Evolutionary conservation across 2,113 vertebrate species (phyloP).

Genomic region (Ailurus styani): DNA sequence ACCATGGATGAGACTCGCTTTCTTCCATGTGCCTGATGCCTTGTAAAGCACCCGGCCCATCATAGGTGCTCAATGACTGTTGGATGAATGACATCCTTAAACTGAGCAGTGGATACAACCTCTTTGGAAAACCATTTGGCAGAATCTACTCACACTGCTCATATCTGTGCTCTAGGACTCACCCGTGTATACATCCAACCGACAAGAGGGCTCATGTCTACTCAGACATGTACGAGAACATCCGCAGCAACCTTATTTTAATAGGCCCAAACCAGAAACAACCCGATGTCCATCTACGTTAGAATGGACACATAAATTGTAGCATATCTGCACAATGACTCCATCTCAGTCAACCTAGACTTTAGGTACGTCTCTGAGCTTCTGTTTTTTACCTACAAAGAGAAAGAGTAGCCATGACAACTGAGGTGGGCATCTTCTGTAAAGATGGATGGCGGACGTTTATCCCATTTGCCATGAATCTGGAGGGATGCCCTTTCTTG

Average conservation of each 20-base stretch:
- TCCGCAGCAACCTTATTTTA: neutral
- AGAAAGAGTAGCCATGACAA: neutral
- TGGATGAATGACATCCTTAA: neutral
- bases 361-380: neutral
- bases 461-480: neutral
- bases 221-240: neutral
- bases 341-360: neutral
- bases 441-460: neutral
- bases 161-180: neutral
- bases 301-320: neutral
- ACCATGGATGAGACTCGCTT: fast-evolving
- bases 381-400: neutral
- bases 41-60: neutral
- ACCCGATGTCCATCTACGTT: neutral
- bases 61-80: neutral
- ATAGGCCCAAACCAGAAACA: neutral
- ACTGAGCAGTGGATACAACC: neutral
- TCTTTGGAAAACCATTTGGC: neutral
- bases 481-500: neutral
- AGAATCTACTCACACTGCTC: neutral
- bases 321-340: neutral
- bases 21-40: neutral
- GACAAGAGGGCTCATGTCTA: neutral
- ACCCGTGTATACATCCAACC: neutral
- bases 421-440: neutral